Conservation (phyloP, 2,113 vertebrate genomes). For the Daubentonia madagascariensis region DNA sequence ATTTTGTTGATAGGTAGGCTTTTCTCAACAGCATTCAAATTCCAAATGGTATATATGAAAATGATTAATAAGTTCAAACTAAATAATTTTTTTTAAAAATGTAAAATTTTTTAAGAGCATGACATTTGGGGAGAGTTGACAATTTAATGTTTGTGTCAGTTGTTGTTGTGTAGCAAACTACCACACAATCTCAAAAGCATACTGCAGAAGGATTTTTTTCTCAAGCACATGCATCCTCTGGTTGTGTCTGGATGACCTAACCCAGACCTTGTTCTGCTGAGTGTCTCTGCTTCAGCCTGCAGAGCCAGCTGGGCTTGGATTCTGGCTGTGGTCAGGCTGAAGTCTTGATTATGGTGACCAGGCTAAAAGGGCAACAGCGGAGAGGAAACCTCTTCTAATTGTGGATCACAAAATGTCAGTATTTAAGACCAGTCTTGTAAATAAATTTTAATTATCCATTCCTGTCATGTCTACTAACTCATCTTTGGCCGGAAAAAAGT, state of each 20-base stretch:
- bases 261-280: background rate
- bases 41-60: background rate
- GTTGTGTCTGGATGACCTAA: no score
- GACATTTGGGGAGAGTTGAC: background rate
- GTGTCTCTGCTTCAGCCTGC: accelerated
- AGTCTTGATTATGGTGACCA: background rate
- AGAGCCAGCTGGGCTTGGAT: background rate
- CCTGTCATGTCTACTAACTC: background rate
- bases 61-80: background rate
- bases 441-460: background rate
- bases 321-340: background rate
- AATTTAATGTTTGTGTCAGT: background rate
- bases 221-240: accelerated
- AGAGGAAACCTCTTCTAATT: accelerated
- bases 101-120: background rate
- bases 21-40: background rate
- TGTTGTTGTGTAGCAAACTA: background rate
- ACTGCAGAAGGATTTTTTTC: no score
- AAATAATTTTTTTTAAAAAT: background rate
- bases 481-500: background rate
- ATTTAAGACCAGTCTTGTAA: background rate
- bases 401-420: background rate
- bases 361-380: background rate
- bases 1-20: background rate
- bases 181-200: background rate